Conservation (phyloP, 2,113 vertebrate species). For the Charadrius vociferus region DNA sequence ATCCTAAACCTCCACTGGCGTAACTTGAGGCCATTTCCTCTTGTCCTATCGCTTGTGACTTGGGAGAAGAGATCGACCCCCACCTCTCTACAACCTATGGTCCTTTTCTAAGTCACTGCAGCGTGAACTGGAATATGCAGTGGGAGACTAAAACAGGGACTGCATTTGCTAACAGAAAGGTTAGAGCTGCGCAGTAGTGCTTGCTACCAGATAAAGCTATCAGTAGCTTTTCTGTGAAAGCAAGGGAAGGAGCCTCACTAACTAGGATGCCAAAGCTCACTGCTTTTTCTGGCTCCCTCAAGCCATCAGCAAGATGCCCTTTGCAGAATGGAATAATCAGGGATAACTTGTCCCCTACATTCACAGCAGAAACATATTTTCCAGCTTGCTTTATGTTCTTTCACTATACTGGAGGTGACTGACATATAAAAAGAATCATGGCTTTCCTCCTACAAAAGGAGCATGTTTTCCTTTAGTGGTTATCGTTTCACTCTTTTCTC, state of each 20-base stretch:
- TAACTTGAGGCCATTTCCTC: too few relatives aligned
- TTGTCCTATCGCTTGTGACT: too few relatives aligned
- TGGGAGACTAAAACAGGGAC: not conserved
- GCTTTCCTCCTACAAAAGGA: not conserved
- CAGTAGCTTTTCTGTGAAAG: not conserved
- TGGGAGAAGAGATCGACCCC: too few relatives aligned
- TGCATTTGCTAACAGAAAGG: not conserved
- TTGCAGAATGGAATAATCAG: not conserved
- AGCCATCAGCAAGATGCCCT: not conserved
- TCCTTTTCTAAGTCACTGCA: not conserved
- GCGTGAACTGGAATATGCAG: accelerated
- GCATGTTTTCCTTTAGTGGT: not conserved
- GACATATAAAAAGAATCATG: not conserved
- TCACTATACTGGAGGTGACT: not conserved
- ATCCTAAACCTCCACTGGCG: too few relatives aligned
- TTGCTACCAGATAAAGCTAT: not conserved
- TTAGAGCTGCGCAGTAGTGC: not conserved
- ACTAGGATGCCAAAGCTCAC: not conserved
- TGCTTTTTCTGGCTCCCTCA: not conserved
- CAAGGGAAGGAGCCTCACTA: not conserved
- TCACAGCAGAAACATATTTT: not conserved
- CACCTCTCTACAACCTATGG: too few relatives aligned
- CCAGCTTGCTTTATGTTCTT: not conserved
- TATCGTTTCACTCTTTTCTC: not conserved
- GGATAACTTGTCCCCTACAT: not conserved